These are phyloP conservation scores for Oikopleura dioica DNA, from an alignment of 23 tunicate genomes.

Conservation along the genomic window DNA sequence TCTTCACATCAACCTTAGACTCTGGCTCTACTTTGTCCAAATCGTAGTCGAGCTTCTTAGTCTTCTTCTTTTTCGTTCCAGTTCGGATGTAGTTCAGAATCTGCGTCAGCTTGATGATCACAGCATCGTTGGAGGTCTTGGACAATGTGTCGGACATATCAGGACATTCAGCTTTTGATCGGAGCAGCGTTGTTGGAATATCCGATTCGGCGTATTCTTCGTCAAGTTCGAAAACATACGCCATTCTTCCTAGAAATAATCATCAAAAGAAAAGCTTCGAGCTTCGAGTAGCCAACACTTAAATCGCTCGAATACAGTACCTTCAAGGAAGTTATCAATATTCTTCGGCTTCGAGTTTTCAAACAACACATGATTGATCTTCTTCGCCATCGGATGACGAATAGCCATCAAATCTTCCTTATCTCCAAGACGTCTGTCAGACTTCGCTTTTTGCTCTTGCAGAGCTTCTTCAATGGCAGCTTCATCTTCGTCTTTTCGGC, in stretches of 20 bases:
- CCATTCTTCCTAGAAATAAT: conserved; percentile 92
- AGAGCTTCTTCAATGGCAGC: conserved; percentile 45
- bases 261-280: too few relatives aligned
- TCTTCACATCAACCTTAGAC: background rate
- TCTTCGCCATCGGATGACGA: conserved; percentile 9
- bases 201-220: conserved; percentile 66
- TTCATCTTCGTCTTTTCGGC: conserved; percentile 57
- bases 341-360: conserved; percentile 31
- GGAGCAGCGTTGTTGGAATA: conserved; percentile 66
- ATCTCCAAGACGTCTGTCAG: background rate
- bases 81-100: conserved; percentile 60
- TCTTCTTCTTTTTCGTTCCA: conserved; percentile 55
- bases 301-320: too few relatives aligned
- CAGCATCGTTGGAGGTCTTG: conserved; percentile 74
- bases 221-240: conserved; percentile 83
- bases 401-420: background rate
- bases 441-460: conserved; percentile 24
- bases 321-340: conserved; percentile 15
- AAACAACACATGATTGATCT: background rate
- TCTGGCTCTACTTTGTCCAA: background rate
- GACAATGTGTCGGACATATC: too few relatives aligned
- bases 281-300: too few relatives aligned
- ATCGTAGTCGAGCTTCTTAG: conserved; percentile 27
- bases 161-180: conserved; percentile 96
- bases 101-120: conserved; percentile 78